These are phyloP conservation scores for Gymnorhina tibicen DNA, from an alignment of 2,113 vertebrate genomes.

Conservation along the genomic window DNA sequence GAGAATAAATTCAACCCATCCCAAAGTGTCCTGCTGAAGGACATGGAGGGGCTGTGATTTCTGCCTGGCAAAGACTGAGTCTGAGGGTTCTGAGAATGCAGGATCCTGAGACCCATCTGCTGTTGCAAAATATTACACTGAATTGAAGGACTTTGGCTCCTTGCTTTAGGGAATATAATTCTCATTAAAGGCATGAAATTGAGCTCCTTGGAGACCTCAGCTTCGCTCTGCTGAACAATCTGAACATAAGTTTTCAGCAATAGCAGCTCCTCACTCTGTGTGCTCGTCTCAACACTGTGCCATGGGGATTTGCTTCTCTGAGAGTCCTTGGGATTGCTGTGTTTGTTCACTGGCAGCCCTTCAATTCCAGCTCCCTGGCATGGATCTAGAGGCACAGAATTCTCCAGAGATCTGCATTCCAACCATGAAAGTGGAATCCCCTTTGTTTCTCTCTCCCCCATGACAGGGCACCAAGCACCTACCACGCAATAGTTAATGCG, in stretches of 20 bases:
- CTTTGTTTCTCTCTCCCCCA: not conserved
- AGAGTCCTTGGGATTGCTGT: not conserved
- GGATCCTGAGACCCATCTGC: not conserved
- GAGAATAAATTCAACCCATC: not conserved
- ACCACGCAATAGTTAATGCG: not conserved
- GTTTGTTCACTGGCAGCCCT: not conserved
- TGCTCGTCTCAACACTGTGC: not conserved
- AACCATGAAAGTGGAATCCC: not conserved
- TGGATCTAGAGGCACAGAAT: not conserved
- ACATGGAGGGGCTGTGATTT: not conserved
- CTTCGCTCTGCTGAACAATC: not conserved
- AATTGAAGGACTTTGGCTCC: not conserved
- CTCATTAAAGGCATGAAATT: constrained; percentile 17
- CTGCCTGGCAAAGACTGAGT: not conserved
- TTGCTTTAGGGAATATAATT: constrained; percentile 38
- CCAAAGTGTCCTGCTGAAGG: not conserved
- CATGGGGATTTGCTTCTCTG: not conserved
- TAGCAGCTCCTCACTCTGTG: not conserved
- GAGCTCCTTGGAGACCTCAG: not conserved
- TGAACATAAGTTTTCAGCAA: not conserved
- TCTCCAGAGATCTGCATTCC: not conserved
- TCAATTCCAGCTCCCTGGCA: not conserved
- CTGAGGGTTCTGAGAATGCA: not conserved
- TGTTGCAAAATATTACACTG: not conserved
- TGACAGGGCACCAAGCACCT: not conserved